Evolutionary conservation across 1,140 invertebrate genomes (phyloP).

Genomic region (Melipona quadrifasciata): DNA sequence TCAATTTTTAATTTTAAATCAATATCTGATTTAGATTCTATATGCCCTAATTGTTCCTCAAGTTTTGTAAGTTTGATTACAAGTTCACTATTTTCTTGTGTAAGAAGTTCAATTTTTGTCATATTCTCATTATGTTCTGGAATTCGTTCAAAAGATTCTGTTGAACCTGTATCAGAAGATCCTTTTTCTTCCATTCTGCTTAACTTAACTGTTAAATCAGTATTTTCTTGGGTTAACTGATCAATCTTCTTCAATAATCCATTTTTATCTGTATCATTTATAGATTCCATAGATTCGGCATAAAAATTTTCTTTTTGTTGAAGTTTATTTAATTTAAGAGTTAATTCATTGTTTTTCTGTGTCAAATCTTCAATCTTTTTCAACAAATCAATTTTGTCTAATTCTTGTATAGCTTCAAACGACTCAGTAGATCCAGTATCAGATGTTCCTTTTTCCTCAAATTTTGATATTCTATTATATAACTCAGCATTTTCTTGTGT

Average conservation of each 20-base stretch:
- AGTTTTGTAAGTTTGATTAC: constrained; percentile 82
- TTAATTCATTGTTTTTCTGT: constrained; percentile 83
- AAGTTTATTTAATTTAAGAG: constrained; percentile 64
- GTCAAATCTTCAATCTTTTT: constrained; percentile 86
- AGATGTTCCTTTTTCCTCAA: constrained; percentile 82
- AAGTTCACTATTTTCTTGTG: constrained; percentile 84
- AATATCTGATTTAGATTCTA: constrained; percentile 11
- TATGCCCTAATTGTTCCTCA: constrained; percentile 69
- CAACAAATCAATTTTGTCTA: constrained; percentile 84
- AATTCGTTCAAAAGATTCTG: constrained; percentile 80
- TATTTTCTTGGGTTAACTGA: constrained; percentile 84
- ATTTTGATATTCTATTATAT: constrained; percentile 80
- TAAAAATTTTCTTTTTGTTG: constrained; percentile 70
- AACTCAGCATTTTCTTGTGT: constrained; percentile 83
- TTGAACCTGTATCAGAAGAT: constrained; percentile 78
- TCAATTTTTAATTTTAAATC: constrained; percentile 70
- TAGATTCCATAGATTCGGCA: constrained; percentile 72
- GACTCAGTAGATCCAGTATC: constrained; percentile 74
- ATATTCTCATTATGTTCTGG: constrained; percentile 82
- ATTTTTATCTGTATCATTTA: constrained; percentile 68
- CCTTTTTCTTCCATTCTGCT: constrained; percentile 84
- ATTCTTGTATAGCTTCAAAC: constrained; percentile 76
- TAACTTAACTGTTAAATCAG: constrained; percentile 81
- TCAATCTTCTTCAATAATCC: constrained; percentile 88
- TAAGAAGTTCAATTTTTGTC: constrained; percentile 86